Percentiles rank a stretch among this genome's conserved stretches.
Conservation (phyloP, 2,113 vertebrate genomes). For the Hemiprocne comata region DNA sequence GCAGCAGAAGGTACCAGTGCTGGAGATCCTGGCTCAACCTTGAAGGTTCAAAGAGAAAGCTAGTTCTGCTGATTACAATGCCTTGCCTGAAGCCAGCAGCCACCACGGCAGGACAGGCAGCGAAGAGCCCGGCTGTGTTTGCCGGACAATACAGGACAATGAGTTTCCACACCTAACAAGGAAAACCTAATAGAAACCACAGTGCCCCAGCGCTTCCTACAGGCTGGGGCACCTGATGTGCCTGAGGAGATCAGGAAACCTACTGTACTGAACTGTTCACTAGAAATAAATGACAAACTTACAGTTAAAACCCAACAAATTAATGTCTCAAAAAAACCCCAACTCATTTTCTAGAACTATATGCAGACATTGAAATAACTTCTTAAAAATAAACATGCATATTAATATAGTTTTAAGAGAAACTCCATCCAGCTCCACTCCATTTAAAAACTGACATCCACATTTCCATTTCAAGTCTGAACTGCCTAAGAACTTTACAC, state of each 20-base stretch:
- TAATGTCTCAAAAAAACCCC: no score
- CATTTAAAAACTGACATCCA: not conserved
- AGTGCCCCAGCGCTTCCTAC: not conserved
- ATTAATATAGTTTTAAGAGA: not conserved
- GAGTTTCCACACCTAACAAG: not conserved
- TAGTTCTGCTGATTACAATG: not conserved
- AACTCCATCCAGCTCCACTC: not conserved
- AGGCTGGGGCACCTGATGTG: fast-evolving
- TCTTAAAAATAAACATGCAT: not conserved
- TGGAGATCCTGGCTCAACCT: not conserved
- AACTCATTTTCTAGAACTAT: not conserved
- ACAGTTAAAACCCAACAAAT: not conserved
- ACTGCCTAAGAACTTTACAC: not conserved
- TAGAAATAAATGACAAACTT: not conserved
- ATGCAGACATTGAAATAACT: not conserved
- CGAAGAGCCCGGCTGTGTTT: not conserved
- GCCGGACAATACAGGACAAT: not conserved
- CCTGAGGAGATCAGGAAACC: not conserved
- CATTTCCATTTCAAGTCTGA: not conserved
- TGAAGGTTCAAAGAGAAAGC: not conserved
- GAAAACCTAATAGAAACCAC: not conserved
- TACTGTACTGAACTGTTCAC: not conserved
- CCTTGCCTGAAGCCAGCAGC: not conserved
- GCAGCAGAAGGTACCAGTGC: not conserved
- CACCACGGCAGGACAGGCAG: not conserved